Evolutionary conservation across 2,113 vertebrate genomes (phyloP), one percentile per base, ranked within the genome.

Genomic region (Apodemus speciosus): DNA sequence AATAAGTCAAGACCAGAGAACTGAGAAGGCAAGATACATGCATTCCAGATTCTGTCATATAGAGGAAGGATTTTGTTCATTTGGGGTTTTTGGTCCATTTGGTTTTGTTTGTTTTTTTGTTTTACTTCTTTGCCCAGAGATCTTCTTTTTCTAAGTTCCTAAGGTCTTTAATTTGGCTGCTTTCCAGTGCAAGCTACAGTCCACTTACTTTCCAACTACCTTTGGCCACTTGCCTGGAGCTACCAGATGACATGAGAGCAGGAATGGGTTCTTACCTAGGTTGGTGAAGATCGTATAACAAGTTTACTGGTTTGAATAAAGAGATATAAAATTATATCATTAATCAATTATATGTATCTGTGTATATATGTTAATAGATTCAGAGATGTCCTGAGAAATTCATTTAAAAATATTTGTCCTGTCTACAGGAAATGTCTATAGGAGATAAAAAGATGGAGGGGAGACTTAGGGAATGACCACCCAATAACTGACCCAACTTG

Each of bases 351-450:
- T 62, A 35, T 56, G 7, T 85, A 23, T 18, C 32, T 88, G 21
- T 76, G 7, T 46, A 72, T 46, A 71, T 69, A 73, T 85, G 66
- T 53, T 76, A 85, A 89, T 81, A 71, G 89, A 81, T 58, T 56
- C 11, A 56, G n/a, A 91, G 23, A 32, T 4, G 69, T 75, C 9
- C 23, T 84, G 43, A 4, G 4, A 9, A 85, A 94, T 81, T 94
- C 21, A 85, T 80, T 93, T 75, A 76, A 68, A 93, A 89, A 18
- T 80, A 95, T 87, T 91, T 94, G 83, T 69, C 85, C 20, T 43
- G 72, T 40, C 56, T 64, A 64, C 10, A 27, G 21, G 60, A 62
- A 64, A 30, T 64, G 10, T 27, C 43, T 46, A 46, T 6, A 46
- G 43, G 43, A 30, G 30, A 21, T 25, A 11, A 9, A 13, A 64